Evolutionary conservation across 2,888 invertebrate species (phyloP), one percentile per base, ranked within the genome.

Genomic region (Dorcus hopei): DNA sequence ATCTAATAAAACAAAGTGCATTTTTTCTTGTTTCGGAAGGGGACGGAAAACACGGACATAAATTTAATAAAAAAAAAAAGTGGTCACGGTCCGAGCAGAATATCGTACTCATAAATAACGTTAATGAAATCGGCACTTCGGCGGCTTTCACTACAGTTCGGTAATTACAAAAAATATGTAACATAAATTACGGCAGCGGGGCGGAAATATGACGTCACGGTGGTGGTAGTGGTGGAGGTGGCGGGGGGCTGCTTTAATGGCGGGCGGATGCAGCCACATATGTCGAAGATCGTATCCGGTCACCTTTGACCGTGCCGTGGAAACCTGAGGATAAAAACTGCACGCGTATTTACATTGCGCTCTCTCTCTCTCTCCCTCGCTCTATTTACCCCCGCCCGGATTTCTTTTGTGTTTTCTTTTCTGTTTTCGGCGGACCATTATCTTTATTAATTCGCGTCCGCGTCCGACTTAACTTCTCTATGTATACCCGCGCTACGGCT

Each of bases 181-280:
- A 70, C 69, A 69, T 69, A 70, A 70, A 71, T 71, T 71, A 70
- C 67, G 57, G 61, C 57, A 52, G 58, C 58, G 59, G 65, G 64
- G 65, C 65, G 67, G 69, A 71, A 69, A 67, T 65, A 61, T 63
- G 68, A 65, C 64, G 63, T 59, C 56, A 59, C 57, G 38, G 6
- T 47, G 54, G 38, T 52, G 43, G 40, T 52, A 26, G 56, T 39
- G 58, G 43, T 57, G 48, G n/a, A n/a, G n/a, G 50, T 59, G 60
- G 61, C 58, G 54, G 62, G 65, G 68, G 66, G 65, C 58, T 62
- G 61, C 56, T 63, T 61, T 59, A 59, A 65, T 64, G 70, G 68
- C 66, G 66, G 68, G 69, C 74, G 77, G 76, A 77, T 75, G 74
- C 72, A 70, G 71, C 68, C 74, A 72, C 76, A 77, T 74, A 77